Evolutionary conservation across 2,888 invertebrate species (phyloP).

Genomic region (Idaea aversata): DNA sequence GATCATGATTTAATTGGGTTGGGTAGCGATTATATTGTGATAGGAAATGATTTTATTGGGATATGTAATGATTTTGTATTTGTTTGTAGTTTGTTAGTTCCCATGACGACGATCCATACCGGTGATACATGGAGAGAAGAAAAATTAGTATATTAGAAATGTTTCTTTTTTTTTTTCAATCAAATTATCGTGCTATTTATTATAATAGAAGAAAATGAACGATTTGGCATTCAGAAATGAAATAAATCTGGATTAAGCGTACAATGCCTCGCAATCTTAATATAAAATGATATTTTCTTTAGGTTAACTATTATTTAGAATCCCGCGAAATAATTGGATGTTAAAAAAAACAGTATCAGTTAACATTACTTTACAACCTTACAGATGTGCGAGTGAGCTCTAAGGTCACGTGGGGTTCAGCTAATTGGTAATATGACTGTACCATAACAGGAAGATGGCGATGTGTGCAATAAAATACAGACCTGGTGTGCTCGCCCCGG

Average conservation of each 20-base stretch:
- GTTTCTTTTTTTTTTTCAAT: not conserved
- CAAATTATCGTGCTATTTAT: too few species aligned
- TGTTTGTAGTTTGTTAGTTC: not conserved
- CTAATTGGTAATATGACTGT: too few species aligned
- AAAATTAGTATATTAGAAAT: not conserved
- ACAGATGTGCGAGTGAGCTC: too few species aligned
- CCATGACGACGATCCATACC: not conserved
- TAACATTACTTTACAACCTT: too few species aligned
- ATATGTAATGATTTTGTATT: slow-evolving; percentile 5
- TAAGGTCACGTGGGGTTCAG: too few species aligned
- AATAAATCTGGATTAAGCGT: too few species aligned
- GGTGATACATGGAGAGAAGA: not conserved
- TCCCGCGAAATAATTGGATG: slow-evolving; percentile 8
- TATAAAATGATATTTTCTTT: too few species aligned
- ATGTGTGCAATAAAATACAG: too few species aligned
- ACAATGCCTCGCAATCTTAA: too few species aligned
- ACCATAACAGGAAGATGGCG: too few species aligned
- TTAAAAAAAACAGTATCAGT: too few species aligned
- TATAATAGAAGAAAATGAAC: not conserved
- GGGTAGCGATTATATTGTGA: not conserved
- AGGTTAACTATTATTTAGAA: too few species aligned
- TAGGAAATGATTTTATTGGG: not conserved
- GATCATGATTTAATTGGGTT: not conserved
- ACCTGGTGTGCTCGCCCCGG: slow-evolving; percentile 72
- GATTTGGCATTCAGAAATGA: not conserved